Percentiles rank a stretch among this genome's conserved stretches.
phyloP scores from a whole-genome alignment of 2,888 invertebrate species.

The Spilarctia lutea region DNA sequence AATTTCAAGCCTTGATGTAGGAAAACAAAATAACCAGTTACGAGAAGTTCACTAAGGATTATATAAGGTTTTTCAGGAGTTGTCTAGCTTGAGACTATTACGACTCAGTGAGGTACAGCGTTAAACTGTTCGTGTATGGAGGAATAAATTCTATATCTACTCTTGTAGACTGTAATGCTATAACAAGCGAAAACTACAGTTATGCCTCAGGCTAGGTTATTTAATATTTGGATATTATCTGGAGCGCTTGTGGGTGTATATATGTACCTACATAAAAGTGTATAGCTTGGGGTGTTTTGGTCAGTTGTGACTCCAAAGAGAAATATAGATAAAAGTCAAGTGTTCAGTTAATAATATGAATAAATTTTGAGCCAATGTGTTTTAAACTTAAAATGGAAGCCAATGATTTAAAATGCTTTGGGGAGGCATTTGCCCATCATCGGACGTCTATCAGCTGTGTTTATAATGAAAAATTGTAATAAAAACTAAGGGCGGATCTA shows the following conservation, averaged over 20 bases:
- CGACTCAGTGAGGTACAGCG: background rate
- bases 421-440: too few relatives aligned
- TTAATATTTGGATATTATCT: background rate
- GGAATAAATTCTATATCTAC: too few relatives aligned
- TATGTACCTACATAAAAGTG: background rate
- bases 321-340: background rate
- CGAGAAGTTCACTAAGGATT: background rate
- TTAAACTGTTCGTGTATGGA: background rate
- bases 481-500: background rate
- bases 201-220: background rate
- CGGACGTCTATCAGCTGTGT: too few relatives aligned
- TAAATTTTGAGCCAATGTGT: background rate
- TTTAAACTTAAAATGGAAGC: background rate
- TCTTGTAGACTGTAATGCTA: too few relatives aligned
- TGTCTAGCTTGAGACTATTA: background rate
- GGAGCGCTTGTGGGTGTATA: background rate
- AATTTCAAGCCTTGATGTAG: background rate
- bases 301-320: background rate
- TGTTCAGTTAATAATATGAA: background rate
- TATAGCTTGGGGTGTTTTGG: background rate
- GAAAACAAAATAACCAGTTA: background rate
- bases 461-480: too few relatives aligned
- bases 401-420: too few relatives aligned
- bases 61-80: background rate
- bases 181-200: background rate